phyloP scores from a whole-genome alignment of 2,113 vertebrate genomes.

The Mobula hypostoma region DNA sequence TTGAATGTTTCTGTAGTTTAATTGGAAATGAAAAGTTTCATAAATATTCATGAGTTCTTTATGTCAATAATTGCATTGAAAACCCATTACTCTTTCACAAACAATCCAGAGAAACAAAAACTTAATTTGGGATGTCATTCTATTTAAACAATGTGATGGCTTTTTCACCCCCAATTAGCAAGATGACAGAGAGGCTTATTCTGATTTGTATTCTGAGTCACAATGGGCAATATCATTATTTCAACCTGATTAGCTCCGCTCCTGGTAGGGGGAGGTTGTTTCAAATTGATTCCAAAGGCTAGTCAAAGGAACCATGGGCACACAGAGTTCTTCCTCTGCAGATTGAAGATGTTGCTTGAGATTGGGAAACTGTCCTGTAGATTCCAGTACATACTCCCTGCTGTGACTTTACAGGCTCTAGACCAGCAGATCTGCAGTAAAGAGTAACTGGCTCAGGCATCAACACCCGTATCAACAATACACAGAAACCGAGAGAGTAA shows the following conservation, averaged over 20 bases:
- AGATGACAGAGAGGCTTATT: background rate
- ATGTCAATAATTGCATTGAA: constrained; percentile 33
- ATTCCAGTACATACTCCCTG: background rate
- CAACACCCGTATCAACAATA: background rate
- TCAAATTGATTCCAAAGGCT: constrained; percentile 12
- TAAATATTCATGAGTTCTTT: constrained; percentile 17
- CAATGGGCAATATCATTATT: background rate
- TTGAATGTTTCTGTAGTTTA: background rate
- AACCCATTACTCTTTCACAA: constrained; percentile 35
- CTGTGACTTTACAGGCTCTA: background rate
- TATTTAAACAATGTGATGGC: constrained; percentile 22
- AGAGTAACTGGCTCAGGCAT: no score
- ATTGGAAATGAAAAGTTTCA: constrained; percentile 1
- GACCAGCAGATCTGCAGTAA: background rate
- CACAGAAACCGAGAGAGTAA: no score
- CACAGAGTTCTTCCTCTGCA: background rate
- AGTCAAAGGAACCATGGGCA: background rate
- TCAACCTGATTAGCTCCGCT: constrained; percentile 13
- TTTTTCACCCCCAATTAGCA: constrained; percentile 6
- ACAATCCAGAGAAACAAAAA: constrained; percentile 18
- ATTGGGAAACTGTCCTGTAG: background rate
- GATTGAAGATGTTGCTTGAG: background rate
- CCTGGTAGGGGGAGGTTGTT: background rate
- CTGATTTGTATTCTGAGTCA: background rate
- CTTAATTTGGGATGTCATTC: constrained; percentile 23